A percentile compares a stretch with the other conserved stretches of the same genome.
Evolutionary conservation across 2,113 vertebrate genomes (phyloP).

Genomic region (Notiomystis cincta): DNA sequence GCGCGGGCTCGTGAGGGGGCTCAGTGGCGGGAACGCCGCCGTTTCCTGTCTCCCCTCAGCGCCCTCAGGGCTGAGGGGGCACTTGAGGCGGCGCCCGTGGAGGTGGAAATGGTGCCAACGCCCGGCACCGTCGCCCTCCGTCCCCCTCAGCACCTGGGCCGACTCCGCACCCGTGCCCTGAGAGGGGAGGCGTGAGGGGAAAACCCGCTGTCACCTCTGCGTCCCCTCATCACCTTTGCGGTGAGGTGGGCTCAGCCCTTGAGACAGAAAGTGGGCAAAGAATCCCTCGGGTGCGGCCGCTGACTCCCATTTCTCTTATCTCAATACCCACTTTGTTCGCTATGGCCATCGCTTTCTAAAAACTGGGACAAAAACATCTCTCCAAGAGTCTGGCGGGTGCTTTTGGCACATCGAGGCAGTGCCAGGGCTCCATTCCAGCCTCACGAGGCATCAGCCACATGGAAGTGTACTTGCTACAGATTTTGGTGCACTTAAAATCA

Average conservation of each 20-base stretch:
- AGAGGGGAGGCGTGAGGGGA: background rate
- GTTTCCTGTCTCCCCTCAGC: background rate
- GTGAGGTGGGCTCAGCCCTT: background rate
- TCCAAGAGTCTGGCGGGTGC: background rate
- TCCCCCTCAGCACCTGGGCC: background rate
- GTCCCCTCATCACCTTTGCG: background rate
- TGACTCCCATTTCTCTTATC: background rate
- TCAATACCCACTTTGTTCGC: background rate
- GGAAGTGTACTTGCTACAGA: background rate
- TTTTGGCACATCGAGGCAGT: background rate
- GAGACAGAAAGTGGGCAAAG: background rate
- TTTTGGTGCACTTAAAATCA: background rate
- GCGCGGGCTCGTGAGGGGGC: background rate
- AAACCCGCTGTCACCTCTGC: background rate
- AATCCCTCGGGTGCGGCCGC: background rate
- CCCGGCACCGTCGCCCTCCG: background rate
- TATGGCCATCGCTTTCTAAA: fast-evolving
- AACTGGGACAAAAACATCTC: background rate
- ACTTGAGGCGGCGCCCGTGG: background rate
- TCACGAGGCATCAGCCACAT: background rate
- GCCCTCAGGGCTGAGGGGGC: background rate
- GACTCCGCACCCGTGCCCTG: background rate
- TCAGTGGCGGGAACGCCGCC: too few species aligned
- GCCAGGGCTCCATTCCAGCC: background rate
- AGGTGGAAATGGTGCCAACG: fast-evolving